phyloP scores from a whole-genome alignment of 2,797 vertebrate species.

The Perodicticus potto region DNA sequence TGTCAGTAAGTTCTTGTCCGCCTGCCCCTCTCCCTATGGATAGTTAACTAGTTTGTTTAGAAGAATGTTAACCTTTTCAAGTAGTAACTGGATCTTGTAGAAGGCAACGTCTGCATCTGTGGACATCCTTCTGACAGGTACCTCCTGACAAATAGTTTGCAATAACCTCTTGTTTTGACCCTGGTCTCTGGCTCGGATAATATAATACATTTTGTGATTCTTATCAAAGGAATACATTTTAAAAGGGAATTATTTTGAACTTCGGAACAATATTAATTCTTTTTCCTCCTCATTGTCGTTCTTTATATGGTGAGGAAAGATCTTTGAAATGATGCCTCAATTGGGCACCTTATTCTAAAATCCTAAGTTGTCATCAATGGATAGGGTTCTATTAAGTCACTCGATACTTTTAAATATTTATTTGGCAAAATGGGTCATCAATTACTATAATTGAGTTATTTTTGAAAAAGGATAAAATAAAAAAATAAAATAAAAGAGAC shows the following conservation, averaged over 20 bases:
- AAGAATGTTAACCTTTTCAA: slow-evolving; percentile 80
- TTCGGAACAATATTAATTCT: slow-evolving; percentile 68
- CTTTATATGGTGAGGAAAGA: slow-evolving; percentile 60
- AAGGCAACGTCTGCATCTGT: slow-evolving; percentile 60
- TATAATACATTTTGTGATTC: slow-evolving; percentile 47
- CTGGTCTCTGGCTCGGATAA: slow-evolving; percentile 70
- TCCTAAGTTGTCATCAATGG: slow-evolving; percentile 59
- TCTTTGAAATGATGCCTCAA: slow-evolving; percentile 59
- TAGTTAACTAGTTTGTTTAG: slow-evolving; percentile 77
- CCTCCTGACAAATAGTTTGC: slow-evolving; percentile 71
- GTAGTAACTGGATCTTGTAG: slow-evolving; percentile 61
- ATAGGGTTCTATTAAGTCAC: neutral
- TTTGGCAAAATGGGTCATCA: slow-evolving; percentile 59
- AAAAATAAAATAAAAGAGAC: slow-evolving; percentile 56
- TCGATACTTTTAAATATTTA: slow-evolving; percentile 29
- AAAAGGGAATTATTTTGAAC: slow-evolving; percentile 69
- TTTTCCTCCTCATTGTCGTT: slow-evolving; percentile 65
- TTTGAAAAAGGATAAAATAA: slow-evolving; percentile 63
- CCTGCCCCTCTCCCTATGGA: neutral
- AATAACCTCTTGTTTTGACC: slow-evolving; percentile 76
- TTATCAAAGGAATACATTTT: slow-evolving; percentile 79
- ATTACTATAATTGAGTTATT: slow-evolving; percentile 57
- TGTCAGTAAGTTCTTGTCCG: slow-evolving; percentile 14
- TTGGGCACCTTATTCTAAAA: slow-evolving; percentile 48
- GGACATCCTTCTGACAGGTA: slow-evolving; percentile 65